A percentile compares a stretch with the other conserved stretches of the same genome.
Evolutionary conservation across 2,888 invertebrate species (phyloP).

Genomic region (Urechis unicinctus): DNA sequence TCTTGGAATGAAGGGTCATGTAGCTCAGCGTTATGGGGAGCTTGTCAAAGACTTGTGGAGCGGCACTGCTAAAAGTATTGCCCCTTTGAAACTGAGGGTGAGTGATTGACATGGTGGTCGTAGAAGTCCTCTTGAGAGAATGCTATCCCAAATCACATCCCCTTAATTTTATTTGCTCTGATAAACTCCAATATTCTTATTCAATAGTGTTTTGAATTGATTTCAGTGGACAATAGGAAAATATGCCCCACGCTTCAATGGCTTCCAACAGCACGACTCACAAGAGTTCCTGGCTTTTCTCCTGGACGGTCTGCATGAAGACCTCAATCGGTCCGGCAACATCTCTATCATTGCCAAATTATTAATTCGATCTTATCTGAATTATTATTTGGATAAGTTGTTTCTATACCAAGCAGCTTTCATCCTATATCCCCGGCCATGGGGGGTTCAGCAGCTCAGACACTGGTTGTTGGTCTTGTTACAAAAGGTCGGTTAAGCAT

Average conservation of each 20-base stretch:
- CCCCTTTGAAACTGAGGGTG: slow-evolving; percentile 72
- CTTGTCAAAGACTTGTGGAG: slow-evolving; percentile 72
- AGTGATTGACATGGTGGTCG: too few relatives aligned
- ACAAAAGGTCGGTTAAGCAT: background rate
- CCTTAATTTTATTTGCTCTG: too few relatives aligned
- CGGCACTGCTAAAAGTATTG: slow-evolving; percentile 73
- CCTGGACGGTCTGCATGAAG: slow-evolving; percentile 85
- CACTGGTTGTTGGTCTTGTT: background rate
- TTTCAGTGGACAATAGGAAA: slow-evolving; percentile 73
- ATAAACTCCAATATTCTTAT: too few relatives aligned
- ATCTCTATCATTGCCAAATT: background rate
- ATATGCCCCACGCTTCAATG: slow-evolving; percentile 77
- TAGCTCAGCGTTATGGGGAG: slow-evolving; percentile 74
- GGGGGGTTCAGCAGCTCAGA: background rate
- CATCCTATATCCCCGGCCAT: background rate
- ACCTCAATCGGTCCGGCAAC: slow-evolving; percentile 61
- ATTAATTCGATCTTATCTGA: background rate
- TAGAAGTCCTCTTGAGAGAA: background rate
- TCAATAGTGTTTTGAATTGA: background rate
- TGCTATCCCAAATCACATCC: background rate
- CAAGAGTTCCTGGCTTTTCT: slow-evolving; percentile 88
- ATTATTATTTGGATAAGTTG: too few relatives aligned
- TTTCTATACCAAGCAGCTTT: background rate
- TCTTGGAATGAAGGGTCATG: slow-evolving; percentile 77
- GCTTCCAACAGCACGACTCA: slow-evolving; percentile 89